These are phyloP conservation scores for Emydoidea blandingii DNA, from an alignment of 2,797 vertebrate genomes.

Conservation along the genomic window DNA sequence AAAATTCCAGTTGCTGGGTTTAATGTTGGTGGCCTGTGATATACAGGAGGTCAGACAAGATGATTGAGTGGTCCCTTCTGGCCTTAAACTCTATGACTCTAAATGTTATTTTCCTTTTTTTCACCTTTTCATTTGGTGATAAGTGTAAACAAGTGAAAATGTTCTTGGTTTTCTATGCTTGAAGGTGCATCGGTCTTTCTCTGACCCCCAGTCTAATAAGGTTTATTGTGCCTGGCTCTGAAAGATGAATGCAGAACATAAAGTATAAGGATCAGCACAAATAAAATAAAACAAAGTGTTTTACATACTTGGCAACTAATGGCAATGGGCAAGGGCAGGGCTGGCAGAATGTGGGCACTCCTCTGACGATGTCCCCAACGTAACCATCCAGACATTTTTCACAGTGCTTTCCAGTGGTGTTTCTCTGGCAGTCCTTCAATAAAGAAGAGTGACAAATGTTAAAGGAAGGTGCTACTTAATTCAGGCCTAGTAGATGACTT, in stretches of 20 bases:
- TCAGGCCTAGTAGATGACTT: neutral
- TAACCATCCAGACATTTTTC: slow-evolving; percentile 91
- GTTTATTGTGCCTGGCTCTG: neutral
- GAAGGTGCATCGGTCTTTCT: neutral
- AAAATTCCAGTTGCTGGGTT: neutral
- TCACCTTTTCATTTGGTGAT: neutral
- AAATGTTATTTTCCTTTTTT: neutral
- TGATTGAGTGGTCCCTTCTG: too few species aligned
- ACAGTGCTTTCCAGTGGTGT: slow-evolving; percentile 92
- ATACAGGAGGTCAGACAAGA: neutral
- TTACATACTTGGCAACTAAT: slow-evolving; percentile 79
- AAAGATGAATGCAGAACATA: neutral
- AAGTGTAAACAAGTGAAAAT: neutral
- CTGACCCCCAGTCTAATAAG: neutral
- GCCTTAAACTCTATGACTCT: neutral
- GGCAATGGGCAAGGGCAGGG: slow-evolving; percentile 93
- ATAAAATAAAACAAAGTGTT: neutral
- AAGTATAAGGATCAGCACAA: neutral
- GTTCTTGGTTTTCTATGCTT: neutral
- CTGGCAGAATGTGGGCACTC: slow-evolving; percentile 82
- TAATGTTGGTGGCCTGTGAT: neutral
- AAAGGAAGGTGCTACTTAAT: neutral
- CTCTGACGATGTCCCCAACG: slow-evolving; percentile 73
- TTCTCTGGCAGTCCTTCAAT: slow-evolving; percentile 88
- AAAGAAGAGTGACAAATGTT: neutral